phyloP scores from a whole-genome alignment of 2,888 invertebrate genomes.

The Ophioninae sp. region DNA sequence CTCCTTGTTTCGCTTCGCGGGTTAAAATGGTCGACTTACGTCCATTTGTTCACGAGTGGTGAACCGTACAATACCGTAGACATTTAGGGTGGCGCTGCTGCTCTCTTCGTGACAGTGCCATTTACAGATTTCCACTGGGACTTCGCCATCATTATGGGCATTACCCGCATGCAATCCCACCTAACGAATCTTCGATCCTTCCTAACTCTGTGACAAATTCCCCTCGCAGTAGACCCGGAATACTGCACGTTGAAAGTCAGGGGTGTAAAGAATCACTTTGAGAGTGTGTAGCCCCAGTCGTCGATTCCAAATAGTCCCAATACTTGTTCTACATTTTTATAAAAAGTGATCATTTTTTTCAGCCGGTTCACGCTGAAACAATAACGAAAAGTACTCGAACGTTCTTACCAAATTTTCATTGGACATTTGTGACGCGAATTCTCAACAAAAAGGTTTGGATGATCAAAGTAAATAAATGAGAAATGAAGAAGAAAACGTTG shows the following conservation, averaged over 20 bases:
- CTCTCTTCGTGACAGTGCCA: conserved; percentile 29
- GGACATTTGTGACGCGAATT: no score
- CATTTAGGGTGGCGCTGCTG: background rate
- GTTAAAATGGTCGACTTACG: conserved; percentile 9
- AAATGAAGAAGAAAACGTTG: no score
- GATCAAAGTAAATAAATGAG: no score
- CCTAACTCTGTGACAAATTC: conserved; percentile 25
- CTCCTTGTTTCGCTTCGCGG: background rate
- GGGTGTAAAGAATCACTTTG: conserved; percentile 5
- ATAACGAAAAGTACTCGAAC: no score
- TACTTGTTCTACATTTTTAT: no score
- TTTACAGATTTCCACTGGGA: conserved; percentile 56
- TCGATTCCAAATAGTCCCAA: no score
- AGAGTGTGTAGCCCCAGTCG: background rate
- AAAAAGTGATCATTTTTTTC: no score
- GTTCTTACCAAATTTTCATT: no score
- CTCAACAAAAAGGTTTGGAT: no score
- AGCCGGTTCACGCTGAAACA: no score
- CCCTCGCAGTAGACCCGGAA: conserved; percentile 1
- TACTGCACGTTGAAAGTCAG: conserved; percentile 24
- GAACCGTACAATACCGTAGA: background rate
- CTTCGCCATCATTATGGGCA: conserved; percentile 17
- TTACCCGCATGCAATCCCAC: conserved; percentile 19
- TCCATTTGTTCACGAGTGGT: background rate
- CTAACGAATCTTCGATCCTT: conserved; percentile 5